phyloP scores from a whole-genome alignment of 2,797 vertebrate species.

The Trachurus trachurus region DNA sequence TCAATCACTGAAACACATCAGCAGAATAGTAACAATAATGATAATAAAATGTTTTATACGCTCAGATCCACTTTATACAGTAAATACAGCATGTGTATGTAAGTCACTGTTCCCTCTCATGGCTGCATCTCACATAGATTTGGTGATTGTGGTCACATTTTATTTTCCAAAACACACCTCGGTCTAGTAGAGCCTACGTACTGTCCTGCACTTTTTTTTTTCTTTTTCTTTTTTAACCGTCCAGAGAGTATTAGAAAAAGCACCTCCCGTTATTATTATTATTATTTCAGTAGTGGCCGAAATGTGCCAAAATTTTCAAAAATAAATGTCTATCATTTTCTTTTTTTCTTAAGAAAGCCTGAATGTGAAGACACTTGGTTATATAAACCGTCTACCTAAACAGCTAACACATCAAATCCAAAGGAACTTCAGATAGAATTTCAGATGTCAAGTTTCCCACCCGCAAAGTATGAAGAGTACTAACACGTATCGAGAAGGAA shows the following conservation, averaged over 20 bases:
- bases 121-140: conserved; percentile 67
- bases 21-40: not conserved
- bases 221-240: conserved; percentile 45
- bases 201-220: conserved; percentile 55
- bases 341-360: conserved; percentile 78
- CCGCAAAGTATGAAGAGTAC: conserved; percentile 81
- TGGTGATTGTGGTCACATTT: conserved; percentile 76
- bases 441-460: conserved; percentile 86
- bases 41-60: conserved; percentile 7
- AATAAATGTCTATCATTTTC: conserved; percentile 77
- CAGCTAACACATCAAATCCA: conserved; percentile 78
- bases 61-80: conserved; percentile 15
- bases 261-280: conserved; percentile 68
- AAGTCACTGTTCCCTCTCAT: conserved; percentile 77
- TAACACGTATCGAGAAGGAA: conserved; percentile 76
- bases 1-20: conserved; percentile 41
- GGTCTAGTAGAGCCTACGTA: conserved; percentile 59
- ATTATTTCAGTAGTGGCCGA: conserved; percentile 78
- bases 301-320: conserved; percentile 82
- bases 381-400: conserved; percentile 79
- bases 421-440: conserved; percentile 78
- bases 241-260: conserved; percentile 81
- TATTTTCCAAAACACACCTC: conserved; percentile 71
- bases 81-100: conserved; percentile 36
- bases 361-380: conserved; percentile 77